Evolutionary conservation across 2,888 invertebrate genomes (phyloP).

Genomic region (Anoncus sp.): DNA sequence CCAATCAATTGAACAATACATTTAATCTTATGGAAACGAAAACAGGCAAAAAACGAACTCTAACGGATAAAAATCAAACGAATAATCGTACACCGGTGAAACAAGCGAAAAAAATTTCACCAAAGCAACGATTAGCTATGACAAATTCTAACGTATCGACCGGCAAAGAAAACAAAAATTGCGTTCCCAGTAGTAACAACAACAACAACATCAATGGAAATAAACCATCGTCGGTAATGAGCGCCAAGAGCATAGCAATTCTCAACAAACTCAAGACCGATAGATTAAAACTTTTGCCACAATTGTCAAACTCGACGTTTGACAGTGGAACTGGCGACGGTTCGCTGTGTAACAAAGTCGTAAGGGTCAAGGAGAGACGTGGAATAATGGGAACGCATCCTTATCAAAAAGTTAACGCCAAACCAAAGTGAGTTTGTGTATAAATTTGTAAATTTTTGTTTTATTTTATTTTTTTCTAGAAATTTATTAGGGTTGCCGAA

Average conservation of each 20-base stretch:
- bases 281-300: constrained; percentile 64
- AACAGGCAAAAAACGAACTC: constrained; percentile 74
- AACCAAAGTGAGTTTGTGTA: constrained; percentile 73
- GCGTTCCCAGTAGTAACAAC: neutral
- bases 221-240: constrained; percentile 70
- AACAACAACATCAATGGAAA: neutral
- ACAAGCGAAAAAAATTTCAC: constrained; percentile 72
- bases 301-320: constrained; percentile 52
- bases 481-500: neutral
- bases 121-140: constrained; percentile 55
- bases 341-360: constrained; percentile 69
- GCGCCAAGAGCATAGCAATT: constrained; percentile 79
- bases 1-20: constrained; percentile 71
- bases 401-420: constrained; percentile 74
- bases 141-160: neutral
- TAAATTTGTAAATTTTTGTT: constrained; percentile 1
- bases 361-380: constrained; percentile 76
- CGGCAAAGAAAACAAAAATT: constrained; percentile 77
- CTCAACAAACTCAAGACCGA: constrained; percentile 79
- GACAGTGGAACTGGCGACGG: constrained; percentile 61
- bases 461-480: neutral
- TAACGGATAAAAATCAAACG: constrained; percentile 76
- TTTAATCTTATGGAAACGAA: constrained; percentile 68
- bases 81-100: constrained; percentile 71
- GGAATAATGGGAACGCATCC: constrained; percentile 76